These are phyloP conservation scores for Drosophila kepulauana DNA, from an alignment of 1,140 invertebrate species.

Conservation along the genomic window DNA sequence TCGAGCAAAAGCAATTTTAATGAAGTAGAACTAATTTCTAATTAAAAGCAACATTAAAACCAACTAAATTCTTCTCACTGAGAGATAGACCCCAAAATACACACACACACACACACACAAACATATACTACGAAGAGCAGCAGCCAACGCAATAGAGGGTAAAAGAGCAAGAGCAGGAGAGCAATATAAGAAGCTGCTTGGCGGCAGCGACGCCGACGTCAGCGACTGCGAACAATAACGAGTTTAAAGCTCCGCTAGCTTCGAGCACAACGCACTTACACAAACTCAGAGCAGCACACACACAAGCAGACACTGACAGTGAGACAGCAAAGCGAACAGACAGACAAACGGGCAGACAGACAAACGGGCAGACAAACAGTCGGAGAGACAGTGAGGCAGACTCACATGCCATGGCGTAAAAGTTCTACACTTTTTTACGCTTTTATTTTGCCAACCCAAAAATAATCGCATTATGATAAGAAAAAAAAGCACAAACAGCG, in stretches of 20 bases:
- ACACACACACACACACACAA: constrained; percentile 3
- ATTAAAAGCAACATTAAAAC: constrained; percentile 66
- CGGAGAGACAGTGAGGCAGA: constrained; percentile 6
- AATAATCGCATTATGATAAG: constrained; percentile 78
- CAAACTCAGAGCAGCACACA: constrained; percentile 26
- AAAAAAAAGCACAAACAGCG: constrained; percentile 46
- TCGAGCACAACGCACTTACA: constrained; percentile 43
- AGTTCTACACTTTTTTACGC: constrained; percentile 61
- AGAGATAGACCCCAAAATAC: constrained; percentile 13
- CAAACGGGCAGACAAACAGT: constrained; percentile 15
- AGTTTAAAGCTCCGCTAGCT: constrained; percentile 77
- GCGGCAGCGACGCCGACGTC: constrained; percentile 38
- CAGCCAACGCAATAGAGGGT: constrained; percentile 26
- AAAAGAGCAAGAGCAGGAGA: constrained; percentile 19
- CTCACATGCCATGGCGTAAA: constrained; percentile 59
- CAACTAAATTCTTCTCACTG: constrained; percentile 32
- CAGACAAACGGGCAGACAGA: constrained; percentile 19
- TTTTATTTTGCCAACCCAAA: constrained; percentile 70
- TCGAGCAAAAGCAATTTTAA: constrained; percentile 52
- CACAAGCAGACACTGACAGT: constrained; percentile 10
- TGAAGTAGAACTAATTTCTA: constrained; percentile 67
- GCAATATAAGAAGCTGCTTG: constrained; percentile 59
- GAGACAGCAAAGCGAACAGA: constrained; percentile 23
- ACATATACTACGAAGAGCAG: constrained; percentile 8
- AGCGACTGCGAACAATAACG: constrained; percentile 55